Conservation (phyloP, 2,797 vertebrate species). For the Acestrorhynchus altus region DNA sequence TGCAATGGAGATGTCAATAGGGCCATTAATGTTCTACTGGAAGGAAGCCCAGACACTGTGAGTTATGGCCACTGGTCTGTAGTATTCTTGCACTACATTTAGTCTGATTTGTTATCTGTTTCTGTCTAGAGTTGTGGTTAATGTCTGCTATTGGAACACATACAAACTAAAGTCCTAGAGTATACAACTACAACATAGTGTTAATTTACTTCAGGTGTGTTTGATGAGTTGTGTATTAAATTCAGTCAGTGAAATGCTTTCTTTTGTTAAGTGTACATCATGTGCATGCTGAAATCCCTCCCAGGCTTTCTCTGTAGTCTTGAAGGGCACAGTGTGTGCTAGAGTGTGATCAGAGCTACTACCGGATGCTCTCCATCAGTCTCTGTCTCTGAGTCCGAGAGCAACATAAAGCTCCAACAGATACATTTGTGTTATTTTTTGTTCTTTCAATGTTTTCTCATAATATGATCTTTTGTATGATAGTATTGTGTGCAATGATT, state of each 20-base stretch:
- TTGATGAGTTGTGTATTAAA: neutral
- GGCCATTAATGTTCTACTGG: conserved; percentile 98
- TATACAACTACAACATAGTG: neutral
- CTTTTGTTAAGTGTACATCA: neutral
- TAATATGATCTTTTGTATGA: too few relatives aligned
- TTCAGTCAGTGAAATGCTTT: neutral
- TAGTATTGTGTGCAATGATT: too few relatives aligned
- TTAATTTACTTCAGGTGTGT: neutral
- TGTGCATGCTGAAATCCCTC: conserved; percentile 6
- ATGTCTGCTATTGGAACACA: neutral
- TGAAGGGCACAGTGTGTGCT: conserved; percentile 45
- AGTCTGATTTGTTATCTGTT: neutral
- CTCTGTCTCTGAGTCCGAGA: conserved; percentile 36
- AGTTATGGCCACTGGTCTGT: conserved; percentile 59
- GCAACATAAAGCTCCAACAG: conserved; percentile 53
- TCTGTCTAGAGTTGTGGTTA: neutral
- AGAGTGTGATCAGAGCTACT: conserved; percentile 45
- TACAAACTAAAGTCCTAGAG: neutral
- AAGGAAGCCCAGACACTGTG: conserved; percentile 98
- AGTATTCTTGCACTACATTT: neutral
- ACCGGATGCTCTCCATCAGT: conserved; percentile 51
- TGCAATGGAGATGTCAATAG: conserved; percentile 98
- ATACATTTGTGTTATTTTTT: too few relatives aligned
- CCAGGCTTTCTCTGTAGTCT: conserved; percentile 15
- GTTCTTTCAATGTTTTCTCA: too few relatives aligned